Base-by-base conservation (phyloP, 2,888 invertebrate genomes). In the Anagyrus pseudococci region DNA sequence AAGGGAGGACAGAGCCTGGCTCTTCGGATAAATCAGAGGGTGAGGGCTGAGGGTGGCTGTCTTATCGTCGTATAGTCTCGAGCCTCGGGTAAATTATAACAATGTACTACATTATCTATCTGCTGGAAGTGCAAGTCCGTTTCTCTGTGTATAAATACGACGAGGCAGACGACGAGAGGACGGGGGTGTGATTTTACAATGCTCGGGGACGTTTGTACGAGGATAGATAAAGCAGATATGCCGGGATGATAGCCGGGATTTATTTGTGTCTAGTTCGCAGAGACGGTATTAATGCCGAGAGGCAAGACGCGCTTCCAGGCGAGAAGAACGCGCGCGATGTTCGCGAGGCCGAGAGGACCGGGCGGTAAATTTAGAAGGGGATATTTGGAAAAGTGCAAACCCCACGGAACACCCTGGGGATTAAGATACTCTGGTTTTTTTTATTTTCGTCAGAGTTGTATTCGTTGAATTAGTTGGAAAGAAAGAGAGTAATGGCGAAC, bases 41-140 rank as follows among this genome's bases (percentile, higher is more conserved):
- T 37, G 41, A 54, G 22, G 48, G 20, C 22, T 41, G 4, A 4
- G 41, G 7, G 41, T 15, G 17, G 15, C 29, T 10, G 29, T 29
- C 6, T 29, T 29, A 29, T 29, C 29, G 15, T 46, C 20, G n/a
- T 22, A 46, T 56, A 37, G 33, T 44, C 37, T 15, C 13, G 46
- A 20, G 25, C n/a, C 41, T 4, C 10, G 22, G 25, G n/a, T 62
- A 47, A 54, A 58, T 58, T 58, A 54, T 49, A 62, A 62, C 40
- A 62, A 62, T 62, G 54, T 26, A 53, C 47, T 29, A 43, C 29
- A 52, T 47, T 57, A 47, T 52, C 25, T 56, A 62, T 40, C 25
- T 25, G 33, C 33, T 37, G 44, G 29, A n/a, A 10, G 29, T n/a
- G n/a, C n/a, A n/a, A n/a, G n/a, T n/a, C n/a, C n/a, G n/a, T n/a